phyloP scores from a whole-genome alignment of 2,888 invertebrate species.

The Unio pictorum region DNA sequence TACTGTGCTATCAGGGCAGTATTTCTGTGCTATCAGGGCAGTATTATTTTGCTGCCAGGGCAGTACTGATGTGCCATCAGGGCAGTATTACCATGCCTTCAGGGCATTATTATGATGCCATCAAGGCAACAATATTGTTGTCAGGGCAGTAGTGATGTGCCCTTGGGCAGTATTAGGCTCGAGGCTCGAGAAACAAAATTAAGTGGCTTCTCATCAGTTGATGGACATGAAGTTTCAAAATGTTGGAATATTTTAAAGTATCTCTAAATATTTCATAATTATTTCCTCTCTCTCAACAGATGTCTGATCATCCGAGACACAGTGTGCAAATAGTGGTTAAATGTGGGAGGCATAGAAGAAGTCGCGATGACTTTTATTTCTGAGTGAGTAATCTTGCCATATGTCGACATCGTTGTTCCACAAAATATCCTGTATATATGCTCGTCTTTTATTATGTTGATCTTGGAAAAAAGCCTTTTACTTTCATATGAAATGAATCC shows the following conservation, averaged over 20 bases:
- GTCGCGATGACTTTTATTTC: conserved; percentile 70
- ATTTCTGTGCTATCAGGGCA: too few relatives aligned
- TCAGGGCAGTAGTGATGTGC: too few relatives aligned
- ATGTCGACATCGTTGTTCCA: conserved; percentile 84
- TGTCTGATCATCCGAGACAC: conserved; percentile 15
- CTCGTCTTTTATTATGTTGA: conserved; percentile 10
- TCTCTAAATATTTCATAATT: conserved; percentile 28
- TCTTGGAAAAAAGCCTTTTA: conserved; percentile 12
- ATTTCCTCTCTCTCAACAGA: conserved; percentile 8
- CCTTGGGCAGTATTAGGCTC: too few relatives aligned
- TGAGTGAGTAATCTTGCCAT: conserved; percentile 86
- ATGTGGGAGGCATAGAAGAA: conserved; percentile 69
- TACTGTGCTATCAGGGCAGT: too few relatives aligned
- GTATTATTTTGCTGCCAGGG: too few relatives aligned
- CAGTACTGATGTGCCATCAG: too few relatives aligned
- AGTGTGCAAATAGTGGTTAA: conserved; percentile 66
- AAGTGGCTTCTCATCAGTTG: too few relatives aligned
- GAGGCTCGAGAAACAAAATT: too few relatives aligned
- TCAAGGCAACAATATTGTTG: too few relatives aligned
- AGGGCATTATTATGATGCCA: too few relatives aligned
- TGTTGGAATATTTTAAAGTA: background rate
- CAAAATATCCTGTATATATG: conserved; percentile 79
- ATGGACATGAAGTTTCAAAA: too few relatives aligned
- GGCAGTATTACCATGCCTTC: too few relatives aligned
- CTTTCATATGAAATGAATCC: background rate